Percentiles rank a stretch among this genome's conserved stretches.
Conservation (phyloP, 2,797 vertebrate genomes). For the Halcyon smyrnensis region DNA sequence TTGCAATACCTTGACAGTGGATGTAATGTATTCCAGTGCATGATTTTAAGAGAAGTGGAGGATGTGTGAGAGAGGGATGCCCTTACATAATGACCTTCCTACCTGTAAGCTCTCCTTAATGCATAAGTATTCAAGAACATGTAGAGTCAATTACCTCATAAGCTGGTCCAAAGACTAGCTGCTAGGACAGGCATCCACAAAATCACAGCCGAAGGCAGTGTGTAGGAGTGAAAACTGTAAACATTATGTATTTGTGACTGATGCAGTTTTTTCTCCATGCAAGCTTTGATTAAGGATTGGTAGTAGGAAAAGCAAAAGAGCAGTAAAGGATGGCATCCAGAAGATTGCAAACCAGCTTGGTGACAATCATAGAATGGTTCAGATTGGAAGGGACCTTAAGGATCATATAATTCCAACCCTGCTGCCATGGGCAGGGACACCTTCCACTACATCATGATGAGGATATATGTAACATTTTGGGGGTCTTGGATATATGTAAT, state of each 20-base stretch:
- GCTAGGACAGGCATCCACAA: not conserved
- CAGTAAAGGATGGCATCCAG: not conserved
- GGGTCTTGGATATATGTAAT: not conserved
- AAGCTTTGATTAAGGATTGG: not conserved
- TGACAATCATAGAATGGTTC: not conserved
- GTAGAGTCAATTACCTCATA: not conserved
- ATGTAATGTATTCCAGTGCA: not conserved
- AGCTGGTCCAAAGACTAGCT: not conserved
- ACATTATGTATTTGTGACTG: not conserved
- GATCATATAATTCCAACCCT: not conserved
- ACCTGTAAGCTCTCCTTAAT: not conserved
- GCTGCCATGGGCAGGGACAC: not conserved
- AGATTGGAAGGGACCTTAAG: not conserved
- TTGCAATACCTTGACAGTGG: not conserved
- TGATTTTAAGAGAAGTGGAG: not conserved
- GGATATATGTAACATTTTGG: not conserved
- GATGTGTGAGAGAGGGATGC: not conserved
- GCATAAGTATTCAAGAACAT: not conserved
- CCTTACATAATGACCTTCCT: not conserved
- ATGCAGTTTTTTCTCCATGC: not conserved
- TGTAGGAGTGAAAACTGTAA: not conserved
- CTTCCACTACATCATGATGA: not conserved
- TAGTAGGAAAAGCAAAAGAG: not conserved
- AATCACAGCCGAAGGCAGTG: not conserved
- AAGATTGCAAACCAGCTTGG: not conserved